Evolutionary conservation across 2,113 vertebrate species (phyloP), one percentile per base, ranked within the genome.

Genomic region (Paracyprichromis sp.): DNA sequence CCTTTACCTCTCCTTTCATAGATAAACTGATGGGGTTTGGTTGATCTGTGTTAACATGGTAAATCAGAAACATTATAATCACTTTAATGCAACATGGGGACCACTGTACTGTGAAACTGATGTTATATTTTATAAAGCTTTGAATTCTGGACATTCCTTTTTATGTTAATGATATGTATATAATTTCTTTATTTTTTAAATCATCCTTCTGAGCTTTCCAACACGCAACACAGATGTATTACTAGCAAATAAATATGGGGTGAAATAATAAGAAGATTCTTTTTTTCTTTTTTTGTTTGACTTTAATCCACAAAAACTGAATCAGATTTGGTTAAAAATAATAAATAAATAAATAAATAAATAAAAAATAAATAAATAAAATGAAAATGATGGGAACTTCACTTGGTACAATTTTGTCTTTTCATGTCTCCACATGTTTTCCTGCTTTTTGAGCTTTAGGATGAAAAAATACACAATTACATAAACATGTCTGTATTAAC

Each of bases 41-140:
- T 36, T 85, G 21, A 53, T 7, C 95, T 96, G 87, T 16, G 66
- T 79, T 3, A 53, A 59, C 19, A 57, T 83, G 24, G 6, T 29
- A 16, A 29, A 57, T 57, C 56, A 29, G 0, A 24, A 29, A 57
- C 13, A 29, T 29, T 3, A 9, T 57, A 57, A 16, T 57, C 13
- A 57, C 24, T 29, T 29, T 16, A 57, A 57, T 8, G 7, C 54
- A 57, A 36, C 31, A 19, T 36, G 26, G 24, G 24, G 54, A 57
- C 24, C 54, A 57, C 54, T 2, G 12, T 57, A 57, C 24, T 57
- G 54, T 16, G 54, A 57, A 57, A 57, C 21, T 26, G 54, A 57
- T 57, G 54, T 57, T 57, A 26, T 57, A 57, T 57, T 57, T 14
- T 26, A 57, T 57, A 8, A 57, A 57, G 21, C 21, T 57, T 57